Conservation (phyloP, 1,140 invertebrate species). For the Cotesia typhae region DNA sequence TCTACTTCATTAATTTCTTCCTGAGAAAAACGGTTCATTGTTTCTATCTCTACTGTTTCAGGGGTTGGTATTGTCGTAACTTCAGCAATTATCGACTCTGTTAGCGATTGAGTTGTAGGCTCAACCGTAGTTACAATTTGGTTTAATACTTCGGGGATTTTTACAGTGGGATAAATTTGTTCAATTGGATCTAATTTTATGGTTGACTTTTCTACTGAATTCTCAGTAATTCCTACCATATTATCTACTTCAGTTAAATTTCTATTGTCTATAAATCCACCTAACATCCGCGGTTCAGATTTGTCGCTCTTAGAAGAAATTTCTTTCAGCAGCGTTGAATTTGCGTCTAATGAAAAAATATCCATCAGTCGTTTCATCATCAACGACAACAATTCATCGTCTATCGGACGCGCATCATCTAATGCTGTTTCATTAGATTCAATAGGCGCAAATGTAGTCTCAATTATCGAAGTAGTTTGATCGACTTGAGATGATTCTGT, state of each 20-base stretch:
- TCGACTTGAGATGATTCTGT: too few species aligned
- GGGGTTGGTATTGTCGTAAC: slow-evolving; percentile 15
- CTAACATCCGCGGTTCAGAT: slow-evolving; percentile 41
- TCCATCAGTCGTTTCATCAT: slow-evolving; percentile 32
- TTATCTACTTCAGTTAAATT: slow-evolving; percentile 34
- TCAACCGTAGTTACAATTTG: background rate
- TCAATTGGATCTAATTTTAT: slow-evolving; percentile 16
- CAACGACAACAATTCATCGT: slow-evolving; percentile 21
- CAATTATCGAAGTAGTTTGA: slow-evolving; percentile 16
- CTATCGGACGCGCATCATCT: slow-evolving; percentile 7
- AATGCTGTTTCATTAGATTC: slow-evolving; percentile 11
- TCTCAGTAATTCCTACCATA: slow-evolving; percentile 10
- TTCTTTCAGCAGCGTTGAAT: background rate
- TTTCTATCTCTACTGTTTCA: slow-evolving; percentile 31
- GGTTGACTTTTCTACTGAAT: slow-evolving; percentile 20
- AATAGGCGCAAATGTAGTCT: background rate
- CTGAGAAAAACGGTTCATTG: slow-evolving; percentile 17
- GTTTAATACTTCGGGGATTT: background rate
- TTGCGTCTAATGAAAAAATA: slow-evolving; percentile 15
- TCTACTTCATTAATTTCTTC: slow-evolving; percentile 20
- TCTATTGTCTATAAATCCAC: slow-evolving; percentile 47
- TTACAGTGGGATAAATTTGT: slow-evolving; percentile 8
- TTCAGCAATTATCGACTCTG: slow-evolving; percentile 1
- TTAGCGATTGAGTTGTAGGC: background rate
- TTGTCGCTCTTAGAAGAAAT: slow-evolving; percentile 6